A percentile compares a stretch with the other conserved stretches of the same genome.
Conservation (phyloP, 2,888 invertebrate species). For the Sinopyrophorus schimmeli region DNA sequence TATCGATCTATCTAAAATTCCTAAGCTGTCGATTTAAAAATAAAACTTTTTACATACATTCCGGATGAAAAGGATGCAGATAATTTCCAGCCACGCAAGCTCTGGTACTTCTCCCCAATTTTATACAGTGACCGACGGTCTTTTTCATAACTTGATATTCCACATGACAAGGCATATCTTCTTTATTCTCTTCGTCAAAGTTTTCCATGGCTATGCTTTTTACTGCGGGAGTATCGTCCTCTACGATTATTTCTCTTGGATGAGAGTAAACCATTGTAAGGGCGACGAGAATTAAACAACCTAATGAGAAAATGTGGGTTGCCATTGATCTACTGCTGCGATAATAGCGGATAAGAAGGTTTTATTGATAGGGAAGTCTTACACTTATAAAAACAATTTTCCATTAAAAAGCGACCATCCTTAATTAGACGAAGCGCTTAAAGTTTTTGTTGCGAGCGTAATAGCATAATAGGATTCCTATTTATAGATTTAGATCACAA, state of each 20-base stretch:
- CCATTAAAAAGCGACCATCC: neutral
- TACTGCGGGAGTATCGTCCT: constrained; percentile 41
- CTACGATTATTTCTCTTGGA: constrained; percentile 38
- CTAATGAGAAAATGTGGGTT: constrained; percentile 1
- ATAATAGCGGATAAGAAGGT: neutral
- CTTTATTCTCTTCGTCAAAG: constrained; percentile 29
- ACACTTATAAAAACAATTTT: neutral
- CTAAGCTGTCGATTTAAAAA: constrained; percentile 1
- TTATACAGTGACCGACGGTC: constrained; percentile 52
- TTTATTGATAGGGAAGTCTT: constrained; percentile 10
- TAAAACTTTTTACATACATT: constrained; percentile 48
- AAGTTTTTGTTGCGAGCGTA: too few relatives aligned
- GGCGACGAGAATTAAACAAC: constrained; percentile 7
- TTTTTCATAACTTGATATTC: constrained; percentile 50
- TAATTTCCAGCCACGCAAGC: constrained; percentile 55
- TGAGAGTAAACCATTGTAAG: constrained; percentile 12
- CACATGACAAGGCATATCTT: constrained; percentile 36
- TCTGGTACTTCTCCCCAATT: constrained; percentile 48
- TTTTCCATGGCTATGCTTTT: constrained; percentile 35
- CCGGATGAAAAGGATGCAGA: constrained; percentile 54
- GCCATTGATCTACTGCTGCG: constrained; percentile 17
- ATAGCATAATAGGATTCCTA: too few relatives aligned
- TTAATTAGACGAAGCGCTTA: constrained; percentile 10
- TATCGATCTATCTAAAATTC: neutral
- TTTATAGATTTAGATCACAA: too few relatives aligned